Base-by-base conservation (phyloP, 2,888 invertebrate species). In the Synanthedon formicaeformis region DNA sequence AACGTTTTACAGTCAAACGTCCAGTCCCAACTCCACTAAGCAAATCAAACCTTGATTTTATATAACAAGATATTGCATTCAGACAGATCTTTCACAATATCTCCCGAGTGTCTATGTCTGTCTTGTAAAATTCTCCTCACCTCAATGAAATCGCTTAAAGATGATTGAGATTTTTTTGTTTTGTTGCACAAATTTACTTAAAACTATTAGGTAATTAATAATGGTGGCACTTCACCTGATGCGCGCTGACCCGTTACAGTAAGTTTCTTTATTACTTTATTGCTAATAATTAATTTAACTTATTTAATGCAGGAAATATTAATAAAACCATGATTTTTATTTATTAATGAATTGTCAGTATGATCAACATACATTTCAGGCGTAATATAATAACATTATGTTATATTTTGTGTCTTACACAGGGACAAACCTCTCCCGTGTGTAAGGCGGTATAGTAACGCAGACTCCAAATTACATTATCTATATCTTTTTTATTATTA, bases 21-120 rank as follows among this genome's bases (percentile, higher is more conserved):
- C 65, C 65, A 62, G 63, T 60, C 53, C 56, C 60, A 73, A 80
- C 73, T 80, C 75, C 67, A 67, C 60, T 61, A 59, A 62, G 63
- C 64, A 64, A 69, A 62, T 71, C 73, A 61, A 65, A 57, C 63
- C 59, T 67, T 74, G 73, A 71, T 77, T 85, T 86, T 86, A 85
- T 86, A 86, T 84, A 84, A 83, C 77, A 65, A 58, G 60, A 59
- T 67, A 67, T 83, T 81, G 84, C 81, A 62, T 66, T 61, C 57
- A 60, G 53, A 54, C 57, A 57, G 52, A 51, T 74, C 68, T 86
- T 82, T 79, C 82, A 72, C 81, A 84, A 85, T 60, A 55, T 53
- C 50, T 48, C 50, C 55, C 53, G 50, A 56, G 53, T 62, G 69
- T 69, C 70, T 67, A 66, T 61, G 34, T 34, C 34, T 34, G 34